A percentile compares a stretch with the other conserved stretches of the same genome.
Conservation (phyloP, 2,113 vertebrate genomes). For the Erythrocercus mccallii region DNA sequence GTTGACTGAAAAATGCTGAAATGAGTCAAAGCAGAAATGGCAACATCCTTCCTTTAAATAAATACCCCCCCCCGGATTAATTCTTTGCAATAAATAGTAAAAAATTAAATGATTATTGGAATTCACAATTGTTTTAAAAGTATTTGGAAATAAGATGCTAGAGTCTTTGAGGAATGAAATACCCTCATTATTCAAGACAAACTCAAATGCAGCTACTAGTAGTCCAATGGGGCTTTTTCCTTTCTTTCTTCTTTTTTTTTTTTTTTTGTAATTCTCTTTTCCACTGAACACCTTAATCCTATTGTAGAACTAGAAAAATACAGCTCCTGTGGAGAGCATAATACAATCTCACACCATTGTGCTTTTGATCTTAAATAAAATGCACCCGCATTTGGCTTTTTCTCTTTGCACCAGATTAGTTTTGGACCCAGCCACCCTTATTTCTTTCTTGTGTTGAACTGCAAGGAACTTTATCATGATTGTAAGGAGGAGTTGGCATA, state of each 20-base stretch:
- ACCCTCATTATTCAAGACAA: not conserved
- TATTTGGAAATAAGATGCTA: not conserved
- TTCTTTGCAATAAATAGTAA: not conserved
- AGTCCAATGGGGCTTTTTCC: not conserved
- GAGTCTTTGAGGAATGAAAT: not conserved
- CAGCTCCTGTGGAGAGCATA: constrained; percentile 43
- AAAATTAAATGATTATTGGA: not conserved
- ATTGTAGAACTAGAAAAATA: constrained; percentile 45
- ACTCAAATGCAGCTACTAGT: not conserved
- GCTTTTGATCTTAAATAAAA: constrained; percentile 58
- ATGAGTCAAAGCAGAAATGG: constrained; percentile 1
- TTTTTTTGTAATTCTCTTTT: not conserved
- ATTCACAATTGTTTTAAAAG: not conserved
- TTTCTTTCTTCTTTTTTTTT: not conserved
- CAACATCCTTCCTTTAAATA: not conserved
- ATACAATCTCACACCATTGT: constrained; percentile 45
- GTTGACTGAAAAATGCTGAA: constrained; percentile 19
- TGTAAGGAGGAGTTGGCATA: not conserved
- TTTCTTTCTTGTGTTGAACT: constrained; percentile 41
- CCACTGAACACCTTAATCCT: constrained; percentile 53
- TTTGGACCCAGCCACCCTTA: not conserved
- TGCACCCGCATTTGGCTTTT: constrained; percentile 9
- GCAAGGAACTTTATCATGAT: not conserved
- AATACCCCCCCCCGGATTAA: not conserved
- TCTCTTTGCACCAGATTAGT: not conserved